A percentile compares a stretch with the other conserved stretches of the same genome.
phyloP scores from a whole-genome alignment of 2,113 vertebrate species.

The Psittacus erithacus region DNA sequence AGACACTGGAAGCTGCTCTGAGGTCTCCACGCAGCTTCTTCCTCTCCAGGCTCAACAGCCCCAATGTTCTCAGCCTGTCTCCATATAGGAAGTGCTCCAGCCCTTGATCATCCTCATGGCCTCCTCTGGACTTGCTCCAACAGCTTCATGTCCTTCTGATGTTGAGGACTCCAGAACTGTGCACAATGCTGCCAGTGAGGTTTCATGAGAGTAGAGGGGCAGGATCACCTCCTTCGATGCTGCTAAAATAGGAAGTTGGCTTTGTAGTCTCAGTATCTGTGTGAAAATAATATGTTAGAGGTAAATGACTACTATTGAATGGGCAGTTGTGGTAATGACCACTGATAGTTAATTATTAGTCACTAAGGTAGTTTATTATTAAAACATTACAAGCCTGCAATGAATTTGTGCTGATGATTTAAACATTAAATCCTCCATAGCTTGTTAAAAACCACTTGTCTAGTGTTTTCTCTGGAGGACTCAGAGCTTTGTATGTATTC shows the following conservation, averaged over 20 bases:
- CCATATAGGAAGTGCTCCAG: rapidly evolving
- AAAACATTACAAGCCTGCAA: background rate
- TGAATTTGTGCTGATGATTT: background rate
- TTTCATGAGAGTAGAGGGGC: background rate
- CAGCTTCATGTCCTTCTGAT: background rate
- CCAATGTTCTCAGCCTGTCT: too few species aligned
- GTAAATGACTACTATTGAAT: background rate
- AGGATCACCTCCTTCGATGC: background rate
- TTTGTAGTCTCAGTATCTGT: background rate
- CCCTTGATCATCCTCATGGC: background rate
- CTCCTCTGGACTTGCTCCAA: background rate
- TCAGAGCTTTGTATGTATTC: background rate
- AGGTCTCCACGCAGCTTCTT: too few species aligned
- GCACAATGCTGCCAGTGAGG: background rate
- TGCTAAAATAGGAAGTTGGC: background rate
- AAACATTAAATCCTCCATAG: background rate
- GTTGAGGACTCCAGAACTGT: background rate
- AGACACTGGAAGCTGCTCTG: too few species aligned
- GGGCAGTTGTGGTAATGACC: background rate
- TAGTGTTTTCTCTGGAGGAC: background rate
- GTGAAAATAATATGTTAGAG: background rate
- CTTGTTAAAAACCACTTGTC: background rate
- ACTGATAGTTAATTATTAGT: background rate
- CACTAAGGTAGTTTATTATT: background rate
- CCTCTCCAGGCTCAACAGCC: too few species aligned